These are phyloP conservation scores for Eumerus sabulonum DNA, from an alignment of 2,888 invertebrate genomes.

Conservation along the genomic window DNA sequence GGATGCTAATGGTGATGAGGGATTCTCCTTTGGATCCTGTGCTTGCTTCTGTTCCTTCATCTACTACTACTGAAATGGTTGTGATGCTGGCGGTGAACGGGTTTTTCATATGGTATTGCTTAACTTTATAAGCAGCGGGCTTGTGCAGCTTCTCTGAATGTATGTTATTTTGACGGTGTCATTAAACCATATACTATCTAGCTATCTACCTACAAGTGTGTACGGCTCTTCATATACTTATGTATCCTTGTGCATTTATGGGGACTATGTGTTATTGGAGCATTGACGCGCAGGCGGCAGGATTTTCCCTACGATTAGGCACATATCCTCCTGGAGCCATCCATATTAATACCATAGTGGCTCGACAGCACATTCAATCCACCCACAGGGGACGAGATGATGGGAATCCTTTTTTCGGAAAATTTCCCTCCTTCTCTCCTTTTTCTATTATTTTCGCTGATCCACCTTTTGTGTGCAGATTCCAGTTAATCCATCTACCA, in stretches of 20 bases:
- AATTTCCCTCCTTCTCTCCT: neutral
- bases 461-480: conserved; percentile 5
- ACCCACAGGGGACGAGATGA: neutral
- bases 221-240: too few species aligned
- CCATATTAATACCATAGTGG: conserved; percentile 7
- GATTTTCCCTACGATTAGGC: conserved; percentile 62
- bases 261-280: conserved; percentile 49
- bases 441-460: conserved; percentile 5
- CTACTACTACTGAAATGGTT: too few species aligned
- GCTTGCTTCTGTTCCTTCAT: neutral
- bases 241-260: conserved; percentile 22
- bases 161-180: conserved; percentile 47
- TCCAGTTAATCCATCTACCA: conserved; percentile 33
- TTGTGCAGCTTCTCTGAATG: conserved; percentile 30
- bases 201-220: too few species aligned
- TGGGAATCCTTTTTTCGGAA: conserved; percentile 6
- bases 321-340: conserved; percentile 41
- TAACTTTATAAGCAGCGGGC: conserved; percentile 58
- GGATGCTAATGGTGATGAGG: conserved; percentile 31
- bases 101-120: conserved; percentile 53
- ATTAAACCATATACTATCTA: conserved; percentile 51
- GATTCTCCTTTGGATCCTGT: neutral
- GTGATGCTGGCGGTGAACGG: conserved; percentile 16
- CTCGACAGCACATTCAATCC: neutral
- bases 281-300: conserved; percentile 50